Evolutionary conservation across 2,888 invertebrate genomes (phyloP).

Genomic region (Melitaea athalia): DNA sequence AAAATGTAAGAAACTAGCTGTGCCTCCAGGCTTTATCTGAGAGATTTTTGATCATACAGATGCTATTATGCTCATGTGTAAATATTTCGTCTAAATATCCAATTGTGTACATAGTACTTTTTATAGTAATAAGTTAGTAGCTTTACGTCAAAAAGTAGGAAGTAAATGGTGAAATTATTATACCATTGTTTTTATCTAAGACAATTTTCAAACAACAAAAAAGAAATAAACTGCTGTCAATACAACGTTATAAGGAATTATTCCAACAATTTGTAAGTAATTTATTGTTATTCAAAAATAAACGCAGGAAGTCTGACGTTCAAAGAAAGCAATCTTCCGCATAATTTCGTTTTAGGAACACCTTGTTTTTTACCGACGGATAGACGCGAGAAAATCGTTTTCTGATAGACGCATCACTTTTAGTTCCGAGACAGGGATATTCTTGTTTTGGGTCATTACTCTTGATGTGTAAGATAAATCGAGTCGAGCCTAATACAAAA

Average conservation of each 20-base stretch:
- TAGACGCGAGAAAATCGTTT: slow-evolving; percentile 28
- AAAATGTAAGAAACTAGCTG: too few species aligned
- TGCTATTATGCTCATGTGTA: too few species aligned
- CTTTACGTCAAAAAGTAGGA: too few species aligned
- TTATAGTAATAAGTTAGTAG: too few species aligned
- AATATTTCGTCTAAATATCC: too few species aligned
- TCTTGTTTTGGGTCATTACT: slow-evolving; percentile 3
- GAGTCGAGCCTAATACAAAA: background rate
- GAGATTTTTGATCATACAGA: too few species aligned
- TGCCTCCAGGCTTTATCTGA: too few species aligned
- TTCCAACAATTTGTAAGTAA: slow-evolving; percentile 3
- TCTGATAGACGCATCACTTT: slow-evolving; percentile 29
- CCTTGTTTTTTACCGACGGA: slow-evolving; percentile 26
- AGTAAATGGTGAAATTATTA: too few species aligned
- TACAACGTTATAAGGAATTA: background rate
- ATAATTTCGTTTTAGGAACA: slow-evolving; percentile 25
- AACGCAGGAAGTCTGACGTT: slow-evolving; percentile 7
- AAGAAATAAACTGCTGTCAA: background rate
- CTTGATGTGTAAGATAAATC: slow-evolving; percentile 6
- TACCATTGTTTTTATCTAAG: too few species aligned
- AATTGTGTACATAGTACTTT: too few species aligned
- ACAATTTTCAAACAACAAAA: background rate
- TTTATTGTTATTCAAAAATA: slow-evolving; percentile 7
- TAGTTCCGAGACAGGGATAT: slow-evolving; percentile 7
- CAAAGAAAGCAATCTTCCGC: slow-evolving; percentile 24